Evolutionary conservation across 1,140 invertebrate species (phyloP).

Genomic region (Drosophila pseudoananassae): DNA sequence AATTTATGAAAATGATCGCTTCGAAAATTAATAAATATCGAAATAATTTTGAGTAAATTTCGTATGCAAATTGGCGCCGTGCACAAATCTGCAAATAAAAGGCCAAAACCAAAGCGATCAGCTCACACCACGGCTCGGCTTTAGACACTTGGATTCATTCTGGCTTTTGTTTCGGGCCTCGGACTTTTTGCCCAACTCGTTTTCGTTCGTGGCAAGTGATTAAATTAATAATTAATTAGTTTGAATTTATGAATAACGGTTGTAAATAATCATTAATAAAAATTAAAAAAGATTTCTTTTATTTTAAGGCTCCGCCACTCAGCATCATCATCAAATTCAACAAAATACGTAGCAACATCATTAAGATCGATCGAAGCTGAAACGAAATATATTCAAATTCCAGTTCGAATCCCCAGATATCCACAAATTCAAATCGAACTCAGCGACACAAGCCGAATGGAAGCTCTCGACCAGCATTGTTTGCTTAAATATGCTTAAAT

Average conservation of each 20-base stretch:
- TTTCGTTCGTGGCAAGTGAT: slow-evolving; percentile 70
- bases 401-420: slow-evolving; percentile 17
- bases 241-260: slow-evolving; percentile 83
- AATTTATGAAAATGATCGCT: slow-evolving; percentile 64
- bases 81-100: slow-evolving; percentile 61
- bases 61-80: slow-evolving; percentile 66
- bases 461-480: slow-evolving; percentile 47
- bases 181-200: slow-evolving; percentile 35
- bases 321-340: slow-evolving; percentile 14
- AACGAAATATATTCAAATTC: slow-evolving; percentile 47
- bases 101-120: not conserved
- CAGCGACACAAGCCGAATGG: slow-evolving; percentile 33
- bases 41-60: slow-evolving; percentile 76
- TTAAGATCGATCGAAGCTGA: slow-evolving; percentile 29
- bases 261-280: slow-evolving; percentile 84
- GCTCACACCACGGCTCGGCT: slow-evolving; percentile 52
- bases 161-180: slow-evolving; percentile 23
- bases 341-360: slow-evolving; percentile 64
- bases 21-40: slow-evolving; percentile 78
- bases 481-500: slow-evolving; percentile 78
- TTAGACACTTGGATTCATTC: slow-evolving; percentile 69
- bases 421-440: slow-evolving; percentile 40
- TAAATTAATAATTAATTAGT: slow-evolving; percentile 84
- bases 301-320: slow-evolving; percentile 56
- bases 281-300: slow-evolving; percentile 82